Percentiles rank a stretch among this genome's conserved stretches.
These are phyloP conservation scores for Eulemur macaco DNA, from an alignment of 2,113 vertebrate species.

Conservation along the genomic window DNA sequence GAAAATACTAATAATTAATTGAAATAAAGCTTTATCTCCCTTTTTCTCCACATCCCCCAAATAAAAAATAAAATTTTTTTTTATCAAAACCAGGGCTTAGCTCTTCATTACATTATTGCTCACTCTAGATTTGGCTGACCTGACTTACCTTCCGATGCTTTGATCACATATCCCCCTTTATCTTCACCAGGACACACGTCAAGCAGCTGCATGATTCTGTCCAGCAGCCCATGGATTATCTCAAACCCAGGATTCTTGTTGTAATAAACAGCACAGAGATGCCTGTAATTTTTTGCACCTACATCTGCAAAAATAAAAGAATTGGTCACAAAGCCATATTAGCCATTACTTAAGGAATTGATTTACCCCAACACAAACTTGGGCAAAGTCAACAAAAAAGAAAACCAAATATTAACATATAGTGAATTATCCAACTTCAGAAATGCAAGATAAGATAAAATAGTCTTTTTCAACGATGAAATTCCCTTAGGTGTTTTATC, in stretches of 20 bases:
- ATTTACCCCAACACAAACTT: background rate
- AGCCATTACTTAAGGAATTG: slow-evolving; percentile 40
- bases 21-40: background rate
- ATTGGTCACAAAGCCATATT: background rate
- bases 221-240: slow-evolving; percentile 97
- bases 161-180: slow-evolving; percentile 94
- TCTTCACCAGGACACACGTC: slow-evolving; percentile 86
- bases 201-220: slow-evolving; percentile 96
- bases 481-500: background rate
- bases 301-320: slow-evolving; percentile 88
- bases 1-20: slow-evolving; percentile 10
- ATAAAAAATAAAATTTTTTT: background rate
- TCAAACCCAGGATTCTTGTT: slow-evolving; percentile 97
- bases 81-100: background rate
- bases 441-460: background rate
- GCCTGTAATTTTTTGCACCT: slow-evolving; percentile 92
- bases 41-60: background rate
- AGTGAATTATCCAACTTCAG: background rate
- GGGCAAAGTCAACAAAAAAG: background rate
- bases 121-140: fast-evolving
- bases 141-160: slow-evolving; percentile 91
- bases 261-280: slow-evolving; percentile 95
- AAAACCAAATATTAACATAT: background rate
- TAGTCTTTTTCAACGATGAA: background rate
- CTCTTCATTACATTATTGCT: background rate